phyloP scores from a whole-genome alignment of 1,140 invertebrate genomes.

The Eueides isabella region DNA sequence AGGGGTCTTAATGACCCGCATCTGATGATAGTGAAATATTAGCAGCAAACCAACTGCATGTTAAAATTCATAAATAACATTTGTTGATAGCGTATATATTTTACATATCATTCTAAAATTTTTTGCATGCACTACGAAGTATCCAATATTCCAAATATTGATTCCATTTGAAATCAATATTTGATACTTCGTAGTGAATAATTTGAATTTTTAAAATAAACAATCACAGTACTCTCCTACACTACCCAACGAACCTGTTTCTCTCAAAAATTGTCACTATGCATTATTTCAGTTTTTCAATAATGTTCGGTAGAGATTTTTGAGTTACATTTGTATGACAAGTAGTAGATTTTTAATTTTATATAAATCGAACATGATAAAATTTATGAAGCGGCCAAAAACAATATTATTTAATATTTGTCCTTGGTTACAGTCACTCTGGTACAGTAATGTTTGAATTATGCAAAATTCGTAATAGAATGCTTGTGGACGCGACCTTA shows the following conservation, averaged over 20 bases:
- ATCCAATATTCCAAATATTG: no score
- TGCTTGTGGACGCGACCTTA: conserved; percentile 51
- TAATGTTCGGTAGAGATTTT: no score
- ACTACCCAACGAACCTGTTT: no score
- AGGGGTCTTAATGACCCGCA: conserved; percentile 54
- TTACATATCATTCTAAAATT: no score
- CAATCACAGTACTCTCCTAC: no score
- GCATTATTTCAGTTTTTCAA: no score
- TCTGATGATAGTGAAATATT: conserved; percentile 36
- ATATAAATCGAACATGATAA: not conserved
- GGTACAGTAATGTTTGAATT: conserved; percentile 11
- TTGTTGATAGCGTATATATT: not conserved
- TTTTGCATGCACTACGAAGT: no score
- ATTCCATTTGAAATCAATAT: no score
- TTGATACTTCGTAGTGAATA: no score
- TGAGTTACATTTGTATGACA: not conserved
- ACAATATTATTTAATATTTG: not conserved
- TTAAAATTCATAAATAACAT: not conserved
- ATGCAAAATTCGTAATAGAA: conserved; percentile 31
- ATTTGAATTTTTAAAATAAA: no score
- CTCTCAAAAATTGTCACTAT: no score
- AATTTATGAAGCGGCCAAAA: not conserved
- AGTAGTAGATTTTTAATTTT: not conserved
- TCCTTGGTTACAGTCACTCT: conserved; percentile 3
- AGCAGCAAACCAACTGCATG: conserved; percentile 22